A percentile compares a stretch with the other conserved stretches of the same genome.
Evolutionary conservation across 2,797 vertebrate species (phyloP).

Genomic region (Luscinia megarhynchos): DNA sequence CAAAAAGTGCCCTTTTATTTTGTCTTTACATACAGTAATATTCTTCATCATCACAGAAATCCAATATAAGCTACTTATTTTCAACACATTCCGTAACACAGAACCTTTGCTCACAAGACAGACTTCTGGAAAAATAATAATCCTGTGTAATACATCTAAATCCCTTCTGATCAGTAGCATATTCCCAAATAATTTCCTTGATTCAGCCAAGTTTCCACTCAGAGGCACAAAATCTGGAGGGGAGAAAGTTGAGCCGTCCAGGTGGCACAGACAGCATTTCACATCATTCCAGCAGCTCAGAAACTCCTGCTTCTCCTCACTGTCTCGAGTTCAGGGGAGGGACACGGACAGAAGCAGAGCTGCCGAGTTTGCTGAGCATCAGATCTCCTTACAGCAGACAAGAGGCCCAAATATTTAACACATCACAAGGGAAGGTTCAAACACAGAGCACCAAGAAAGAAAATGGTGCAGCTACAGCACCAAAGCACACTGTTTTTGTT

Average conservation of each 20-base stretch:
- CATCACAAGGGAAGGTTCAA: background rate
- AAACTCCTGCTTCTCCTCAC: background rate
- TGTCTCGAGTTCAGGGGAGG: background rate
- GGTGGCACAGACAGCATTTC: slow-evolving; percentile 50
- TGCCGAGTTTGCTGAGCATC: background rate
- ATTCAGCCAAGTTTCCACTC: slow-evolving; percentile 62
- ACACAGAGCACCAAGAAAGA: slow-evolving; percentile 9
- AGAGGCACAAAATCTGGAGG: slow-evolving; percentile 18
- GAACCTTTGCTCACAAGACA: slow-evolving; percentile 33
- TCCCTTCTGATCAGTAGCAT: slow-evolving; percentile 47
- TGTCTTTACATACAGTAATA: slow-evolving; percentile 32
- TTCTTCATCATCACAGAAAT: slow-evolving; percentile 47
- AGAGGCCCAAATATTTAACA: background rate
- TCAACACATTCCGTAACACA: slow-evolving; percentile 58
- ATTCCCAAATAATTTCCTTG: slow-evolving; percentile 28
- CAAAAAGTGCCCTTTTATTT: background rate
- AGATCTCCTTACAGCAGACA: background rate
- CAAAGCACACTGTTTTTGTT: slow-evolving; percentile 42
- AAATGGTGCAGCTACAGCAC: slow-evolving; percentile 35
- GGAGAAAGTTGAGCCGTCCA: slow-evolving; percentile 17
- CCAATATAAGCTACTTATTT: slow-evolving; percentile 70
- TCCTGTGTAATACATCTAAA: slow-evolving; percentile 68
- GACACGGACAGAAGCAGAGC: background rate
- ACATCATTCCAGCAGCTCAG: slow-evolving; percentile 18
- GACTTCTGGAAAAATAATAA: slow-evolving; percentile 74